Evolutionary conservation across 2,113 vertebrate genomes (phyloP).

Genomic region (Pheucticus melanocephalus): DNA sequence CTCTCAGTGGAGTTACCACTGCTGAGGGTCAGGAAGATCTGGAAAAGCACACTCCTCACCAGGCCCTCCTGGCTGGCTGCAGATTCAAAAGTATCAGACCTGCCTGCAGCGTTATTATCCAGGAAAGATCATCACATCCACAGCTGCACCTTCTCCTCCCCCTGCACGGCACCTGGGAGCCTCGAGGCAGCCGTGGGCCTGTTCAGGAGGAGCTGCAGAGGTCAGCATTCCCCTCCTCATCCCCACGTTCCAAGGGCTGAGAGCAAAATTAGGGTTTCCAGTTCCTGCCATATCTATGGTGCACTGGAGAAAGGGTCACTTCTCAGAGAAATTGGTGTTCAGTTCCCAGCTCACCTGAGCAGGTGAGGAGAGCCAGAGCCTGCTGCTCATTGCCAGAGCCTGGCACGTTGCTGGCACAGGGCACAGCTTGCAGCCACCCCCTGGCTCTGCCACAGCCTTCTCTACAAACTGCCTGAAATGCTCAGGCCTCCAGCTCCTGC

Average conservation of each 20-base stretch:
- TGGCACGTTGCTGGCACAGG: not conserved
- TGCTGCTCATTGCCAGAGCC: not conserved
- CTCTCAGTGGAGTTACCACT: not conserved
- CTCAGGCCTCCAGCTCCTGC: not conserved
- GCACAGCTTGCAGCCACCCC: not conserved
- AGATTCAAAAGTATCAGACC: not conserved
- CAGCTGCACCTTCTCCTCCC: not conserved
- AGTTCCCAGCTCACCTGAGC: not conserved
- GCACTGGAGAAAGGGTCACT: not conserved
- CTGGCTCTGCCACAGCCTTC: not conserved
- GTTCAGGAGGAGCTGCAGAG: not conserved
- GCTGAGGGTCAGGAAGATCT: not conserved
- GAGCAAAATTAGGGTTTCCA: not conserved
- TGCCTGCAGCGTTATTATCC: not conserved
- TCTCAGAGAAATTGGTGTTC: not conserved
- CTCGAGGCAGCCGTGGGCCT: not conserved
- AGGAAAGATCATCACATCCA: not conserved
- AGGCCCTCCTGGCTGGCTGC: not conserved
- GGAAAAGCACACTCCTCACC: not conserved
- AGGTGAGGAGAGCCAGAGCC: not conserved
- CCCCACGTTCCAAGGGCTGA: not conserved
- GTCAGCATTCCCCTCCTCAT: not conserved
- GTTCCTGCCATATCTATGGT: not conserved
- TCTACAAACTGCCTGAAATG: not conserved
- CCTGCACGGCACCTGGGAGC: not conserved